A percentile compares a stretch with the other conserved stretches of the same genome.
Conservation (phyloP, 2,797 vertebrate genomes). For the Pantherophis vulpinus region DNA sequence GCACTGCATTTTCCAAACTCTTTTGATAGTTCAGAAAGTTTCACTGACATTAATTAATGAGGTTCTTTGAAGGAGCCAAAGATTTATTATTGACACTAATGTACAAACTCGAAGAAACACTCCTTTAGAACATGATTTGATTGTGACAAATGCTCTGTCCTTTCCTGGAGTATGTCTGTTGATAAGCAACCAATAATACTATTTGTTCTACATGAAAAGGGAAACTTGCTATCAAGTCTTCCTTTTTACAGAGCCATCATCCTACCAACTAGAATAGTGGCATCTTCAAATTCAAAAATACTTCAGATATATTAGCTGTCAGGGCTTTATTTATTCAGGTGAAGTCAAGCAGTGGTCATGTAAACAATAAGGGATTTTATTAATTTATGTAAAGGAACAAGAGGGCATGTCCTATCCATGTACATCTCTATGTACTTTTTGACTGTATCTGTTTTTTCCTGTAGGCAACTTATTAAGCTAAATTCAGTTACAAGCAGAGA, state of each 20-base stretch:
- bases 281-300: not conserved
- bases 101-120: not conserved
- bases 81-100: not conserved
- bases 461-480: not conserved
- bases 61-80: not conserved
- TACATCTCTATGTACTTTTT: not conserved
- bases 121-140: constrained; percentile 2
- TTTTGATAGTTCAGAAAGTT: constrained; percentile 10
- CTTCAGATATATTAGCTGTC: not conserved
- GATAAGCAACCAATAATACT: not conserved
- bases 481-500: not conserved
- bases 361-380: not conserved
- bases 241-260: not conserved
- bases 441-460: not conserved
- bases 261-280: not conserved
- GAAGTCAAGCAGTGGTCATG: not conserved
- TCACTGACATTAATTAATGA: not conserved
- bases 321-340: not conserved
- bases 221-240: not conserved
- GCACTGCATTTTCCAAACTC: not conserved
- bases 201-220: not conserved
- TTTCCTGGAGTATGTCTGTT: not conserved
- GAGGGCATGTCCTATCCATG: not conserved
- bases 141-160: not conserved
- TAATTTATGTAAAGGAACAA: not conserved